Base-by-base conservation (phyloP, 2,113 vertebrate genomes). In the Boulengeromyrus knoepffleri region DNA sequence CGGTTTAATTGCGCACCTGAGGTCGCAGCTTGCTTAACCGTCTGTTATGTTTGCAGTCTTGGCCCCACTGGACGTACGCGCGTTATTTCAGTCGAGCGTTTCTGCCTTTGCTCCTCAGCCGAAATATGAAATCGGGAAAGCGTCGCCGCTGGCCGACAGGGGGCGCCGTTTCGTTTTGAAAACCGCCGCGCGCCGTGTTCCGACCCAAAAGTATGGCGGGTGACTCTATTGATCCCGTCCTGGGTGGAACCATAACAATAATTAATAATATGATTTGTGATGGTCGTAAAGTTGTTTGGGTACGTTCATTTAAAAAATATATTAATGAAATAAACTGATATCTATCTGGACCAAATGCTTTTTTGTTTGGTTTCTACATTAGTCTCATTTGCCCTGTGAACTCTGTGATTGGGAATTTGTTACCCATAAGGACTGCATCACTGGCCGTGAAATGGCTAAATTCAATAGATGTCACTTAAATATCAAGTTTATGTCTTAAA, bases 131-230 rank as follows among this genome's bases (percentile, higher is more conserved):
- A 74, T 36, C n/a, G 24, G 42, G 31, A 36, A 62, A 15, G 5
- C 31, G 0, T 39, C 0, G 47, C 3, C 17, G 19, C 0, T 0
- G 42, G 2, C 90, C 92, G 91, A 92, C 46, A 95, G 96, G 93
- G 93, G 95, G 93, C 94, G 93, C 93, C 95, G 93, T 90, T 89
- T 74, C 88, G 1, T 92, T 91, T 93, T 84, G 39, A 10, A 91
- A 91, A 91, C 90, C 58, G 89, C 90, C 74, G 91, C 85, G 90
- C 62, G 46, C 52, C 87, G 74, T 15, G 90, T 84, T 85, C 36
- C 91, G 27, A 46, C 62, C 62, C 62, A 27, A 27, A 56, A 70
- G n/a, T 66, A 6, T 24, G 1, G 47, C 74, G 88, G 74, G 13
- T 80, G 36, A 19, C 12, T 36, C 31, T 39, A 19, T 42, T 80